Base-by-base conservation (phyloP, 2,888 invertebrate genomes). In the Sarcophaga carnaria region DNA sequence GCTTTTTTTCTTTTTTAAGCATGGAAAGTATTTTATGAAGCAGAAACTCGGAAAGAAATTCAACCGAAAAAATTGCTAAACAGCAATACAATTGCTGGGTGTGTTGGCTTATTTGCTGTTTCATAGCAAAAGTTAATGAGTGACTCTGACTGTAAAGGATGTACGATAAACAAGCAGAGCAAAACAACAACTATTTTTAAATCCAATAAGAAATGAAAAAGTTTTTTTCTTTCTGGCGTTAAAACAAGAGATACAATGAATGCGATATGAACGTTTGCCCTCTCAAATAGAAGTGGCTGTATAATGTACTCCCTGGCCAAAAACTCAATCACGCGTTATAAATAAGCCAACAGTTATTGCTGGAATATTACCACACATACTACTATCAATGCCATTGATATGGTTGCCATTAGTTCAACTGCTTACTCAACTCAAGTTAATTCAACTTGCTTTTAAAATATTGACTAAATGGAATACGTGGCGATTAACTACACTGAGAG, bases 321-420 rank as follows among this genome's bases (percentile, higher is more conserved):
- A 80, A 80, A 80, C 74, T 79, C 83, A 81, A 81, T 83, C 85
- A 88, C 84, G 79, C 83, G 81, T 81, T 76, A 78, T 83, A 86
- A 87, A 87, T 76, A 79, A 83, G 72, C 79, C 80, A 76, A 85
- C 76, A 87, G 80, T 72, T 63, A 72, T 60, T 62, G 63, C 14
- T 64, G 25, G 67, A 84, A 54, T 60, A 66, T 78, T 69, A 79
- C 60, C 63, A 62, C 70, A 37, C 70, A 37, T 2, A 22, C 47
- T 66, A 64, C 70, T 74, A 76, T 47, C 12, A 62, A n/a, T 45
- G 76, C 60, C 63, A 64, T 27, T 71, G 72, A 75, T 80, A 75
- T 78, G 64, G 75, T 25, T 75, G 59, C 47, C 47, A 64, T 20
- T 27, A 77, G 71, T 72, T 25, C 1, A 14, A 14, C 45, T 25